A percentile compares a stretch with the other conserved stretches of the same genome.
Evolutionary conservation across 2,797 vertebrate species (phyloP).

Genomic region (Rhynchotus rufescens): DNA sequence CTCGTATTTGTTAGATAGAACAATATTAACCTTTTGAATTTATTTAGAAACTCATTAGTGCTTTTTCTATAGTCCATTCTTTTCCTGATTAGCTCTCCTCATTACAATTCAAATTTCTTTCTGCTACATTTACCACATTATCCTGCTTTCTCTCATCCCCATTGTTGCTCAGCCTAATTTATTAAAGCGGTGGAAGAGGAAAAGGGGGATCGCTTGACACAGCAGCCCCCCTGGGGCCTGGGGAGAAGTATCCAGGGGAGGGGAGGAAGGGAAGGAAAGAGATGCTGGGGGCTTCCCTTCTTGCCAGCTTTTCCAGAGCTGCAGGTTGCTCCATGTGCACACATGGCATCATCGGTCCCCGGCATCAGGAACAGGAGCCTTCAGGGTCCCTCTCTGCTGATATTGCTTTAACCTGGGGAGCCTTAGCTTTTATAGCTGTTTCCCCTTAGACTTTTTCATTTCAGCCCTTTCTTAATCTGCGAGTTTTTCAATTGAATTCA

Average conservation of each 20-base stretch:
- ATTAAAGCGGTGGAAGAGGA: conserved; percentile 36
- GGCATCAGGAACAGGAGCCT: neutral
- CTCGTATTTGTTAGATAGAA: conserved; percentile 63
- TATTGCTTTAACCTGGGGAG: neutral
- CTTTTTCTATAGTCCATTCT: conserved; percentile 74
- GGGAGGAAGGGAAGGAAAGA: neutral
- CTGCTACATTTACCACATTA: conserved; percentile 77
- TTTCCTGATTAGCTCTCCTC: conserved; percentile 74
- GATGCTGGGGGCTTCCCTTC: neutral
- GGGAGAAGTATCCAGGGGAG: neutral
- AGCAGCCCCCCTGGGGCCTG: neutral
- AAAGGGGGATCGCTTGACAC: neutral
- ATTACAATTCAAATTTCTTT: conserved; percentile 78
- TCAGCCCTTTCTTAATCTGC: fast-evolving
- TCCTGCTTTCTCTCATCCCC: conserved; percentile 73
- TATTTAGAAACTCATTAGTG: conserved; percentile 78
- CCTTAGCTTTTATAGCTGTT: neutral
- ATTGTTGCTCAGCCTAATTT: conserved; percentile 66
- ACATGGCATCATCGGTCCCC: neutral
- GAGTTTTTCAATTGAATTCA: neutral
- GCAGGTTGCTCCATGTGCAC: neutral
- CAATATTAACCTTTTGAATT: conserved; percentile 76
- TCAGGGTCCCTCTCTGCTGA: fast-evolving
- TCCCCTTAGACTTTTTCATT: neutral
- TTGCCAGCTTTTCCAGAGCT: neutral